A percentile compares a stretch with the other conserved stretches of the same genome.
Evolutionary conservation across 2,797 vertebrate species (phyloP).

Genomic region (Sebastes goodei): DNA sequence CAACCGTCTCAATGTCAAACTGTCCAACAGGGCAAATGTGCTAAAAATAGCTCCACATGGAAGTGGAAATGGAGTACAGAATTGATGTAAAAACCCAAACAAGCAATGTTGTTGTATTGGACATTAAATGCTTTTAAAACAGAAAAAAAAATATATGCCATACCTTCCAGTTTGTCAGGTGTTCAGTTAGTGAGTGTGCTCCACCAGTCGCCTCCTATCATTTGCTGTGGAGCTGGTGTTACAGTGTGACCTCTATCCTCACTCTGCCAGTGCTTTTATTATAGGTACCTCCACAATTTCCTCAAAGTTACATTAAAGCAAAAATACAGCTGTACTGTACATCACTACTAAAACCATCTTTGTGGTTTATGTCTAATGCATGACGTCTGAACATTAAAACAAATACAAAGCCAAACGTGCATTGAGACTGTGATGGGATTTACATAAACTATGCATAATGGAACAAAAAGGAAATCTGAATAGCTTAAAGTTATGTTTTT

Average conservation of each 20-base stretch:
- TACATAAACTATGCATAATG: background rate
- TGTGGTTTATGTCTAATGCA: background rate
- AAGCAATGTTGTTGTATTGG: background rate
- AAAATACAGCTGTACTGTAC: background rate
- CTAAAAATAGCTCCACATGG: background rate
- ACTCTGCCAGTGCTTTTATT: background rate
- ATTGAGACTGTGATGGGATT: background rate
- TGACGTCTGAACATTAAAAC: background rate
- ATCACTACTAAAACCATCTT: background rate
- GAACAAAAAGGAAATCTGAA: background rate
- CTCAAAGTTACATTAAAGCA: background rate
- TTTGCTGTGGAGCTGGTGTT: background rate
- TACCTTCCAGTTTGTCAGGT: background rate
- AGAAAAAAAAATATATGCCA: background rate
- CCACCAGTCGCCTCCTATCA: background rate
- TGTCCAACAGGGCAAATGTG: background rate
- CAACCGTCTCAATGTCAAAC: background rate
- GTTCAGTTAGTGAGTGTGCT: background rate
- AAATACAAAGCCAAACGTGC: background rate
- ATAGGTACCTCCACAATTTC: background rate
- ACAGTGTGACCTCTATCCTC: background rate
- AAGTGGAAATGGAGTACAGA: background rate
- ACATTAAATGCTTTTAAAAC: background rate
- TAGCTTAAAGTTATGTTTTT: background rate
- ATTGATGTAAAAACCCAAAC: background rate